phyloP scores from a whole-genome alignment of 1,140 invertebrate species.

The Stegodyphus mimosarum region DNA sequence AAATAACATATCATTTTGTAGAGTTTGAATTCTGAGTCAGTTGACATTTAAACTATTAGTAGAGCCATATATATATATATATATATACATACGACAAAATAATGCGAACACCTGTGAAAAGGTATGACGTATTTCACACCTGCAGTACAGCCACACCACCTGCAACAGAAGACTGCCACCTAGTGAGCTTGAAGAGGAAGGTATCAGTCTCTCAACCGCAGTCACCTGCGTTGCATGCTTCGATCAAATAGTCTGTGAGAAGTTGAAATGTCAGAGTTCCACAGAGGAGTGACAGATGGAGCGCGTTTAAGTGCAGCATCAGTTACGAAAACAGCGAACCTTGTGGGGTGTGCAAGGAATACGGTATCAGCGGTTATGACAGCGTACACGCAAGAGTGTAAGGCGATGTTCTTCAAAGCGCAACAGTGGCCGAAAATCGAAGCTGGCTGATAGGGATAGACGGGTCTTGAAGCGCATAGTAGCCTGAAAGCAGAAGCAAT shows the following conservation, averaged over 20 bases:
- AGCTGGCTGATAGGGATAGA: constrained; percentile 18
- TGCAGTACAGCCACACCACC: no score
- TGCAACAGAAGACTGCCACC: no score
- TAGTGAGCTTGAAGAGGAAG: no score
- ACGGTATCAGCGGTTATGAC: no score
- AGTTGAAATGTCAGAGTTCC: constrained; percentile 22
- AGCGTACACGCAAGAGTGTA: constrained; percentile 1
- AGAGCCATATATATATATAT: no score
- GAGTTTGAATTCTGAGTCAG: no score
- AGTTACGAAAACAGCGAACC: constrained; percentile 12
- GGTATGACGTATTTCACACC: no score
- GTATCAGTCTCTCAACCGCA: no score
- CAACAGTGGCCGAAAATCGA: constrained; percentile 22
- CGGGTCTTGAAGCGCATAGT: constrained; percentile 18
- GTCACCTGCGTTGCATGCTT: constrained; percentile 5
- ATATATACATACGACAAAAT: no score
- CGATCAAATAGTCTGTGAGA: not conserved
- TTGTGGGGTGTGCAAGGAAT: constrained; percentile 22
- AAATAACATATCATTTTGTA: no score
- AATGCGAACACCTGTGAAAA: no score
- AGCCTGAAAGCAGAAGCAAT: constrained; percentile 16
- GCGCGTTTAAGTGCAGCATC: constrained; percentile 17
- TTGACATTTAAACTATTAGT: no score
- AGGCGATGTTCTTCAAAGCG: constrained; percentile 1
- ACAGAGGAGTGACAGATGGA: constrained; percentile 17